A percentile compares a stretch with the other conserved stretches of the same genome.
phyloP scores from a whole-genome alignment of 2,888 invertebrate species.

The Cephus rjabovi region DNA sequence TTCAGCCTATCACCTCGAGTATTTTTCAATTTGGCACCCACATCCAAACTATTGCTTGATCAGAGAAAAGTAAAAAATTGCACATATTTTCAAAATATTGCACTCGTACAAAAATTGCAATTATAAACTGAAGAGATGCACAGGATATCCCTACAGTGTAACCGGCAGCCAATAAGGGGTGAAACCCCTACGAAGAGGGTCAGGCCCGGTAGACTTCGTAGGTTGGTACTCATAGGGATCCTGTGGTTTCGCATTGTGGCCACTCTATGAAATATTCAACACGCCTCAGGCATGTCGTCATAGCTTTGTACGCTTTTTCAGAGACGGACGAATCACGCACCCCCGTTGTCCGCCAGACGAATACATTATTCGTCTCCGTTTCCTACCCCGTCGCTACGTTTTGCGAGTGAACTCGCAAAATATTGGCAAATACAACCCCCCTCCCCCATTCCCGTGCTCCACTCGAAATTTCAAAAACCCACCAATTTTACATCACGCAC shows the following conservation, averaged over 20 bases:
- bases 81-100: not conserved
- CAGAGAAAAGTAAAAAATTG: too few species aligned
- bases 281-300: conserved; percentile 55
- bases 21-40: not conserved
- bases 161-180: not conserved
- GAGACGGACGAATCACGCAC: conserved; percentile 16
- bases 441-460: not conserved
- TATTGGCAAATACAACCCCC: not conserved
- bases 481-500: not conserved
- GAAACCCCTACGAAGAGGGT: not conserved
- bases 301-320: conserved; percentile 41
- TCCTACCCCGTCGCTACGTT: conserved; percentile 3
- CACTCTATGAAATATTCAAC: conserved; percentile 62
- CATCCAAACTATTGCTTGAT: not conserved
- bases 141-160: not conserved
- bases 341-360: conserved; percentile 43
- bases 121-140: conserved; percentile 21
- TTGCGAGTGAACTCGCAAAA: not conserved
- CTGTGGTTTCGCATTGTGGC: conserved; percentile 47
- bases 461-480: not conserved
- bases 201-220: not conserved
- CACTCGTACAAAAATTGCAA: conserved; percentile 29
- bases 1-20: not conserved
- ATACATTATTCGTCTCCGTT: conserved; percentile 48
- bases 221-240: conserved; percentile 22